Percentiles rank a stretch among this genome's conserved stretches.
Evolutionary conservation across 2,797 vertebrate genomes (phyloP).

Genomic region (Acrossocheilus fasciatus): DNA sequence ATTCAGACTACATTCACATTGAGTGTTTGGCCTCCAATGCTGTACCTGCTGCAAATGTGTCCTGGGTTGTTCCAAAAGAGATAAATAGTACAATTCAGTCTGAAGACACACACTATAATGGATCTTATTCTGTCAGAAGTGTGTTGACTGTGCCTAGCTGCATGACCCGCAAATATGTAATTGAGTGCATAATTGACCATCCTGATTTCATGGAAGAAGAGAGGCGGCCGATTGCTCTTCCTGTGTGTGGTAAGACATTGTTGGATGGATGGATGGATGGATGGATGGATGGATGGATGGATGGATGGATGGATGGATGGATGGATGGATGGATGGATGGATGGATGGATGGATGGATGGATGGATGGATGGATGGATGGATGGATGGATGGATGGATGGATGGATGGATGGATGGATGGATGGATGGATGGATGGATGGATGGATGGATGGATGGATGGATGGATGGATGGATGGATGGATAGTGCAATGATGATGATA

Average conservation of each 20-base stretch:
- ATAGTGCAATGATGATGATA: neutral
- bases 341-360: neutral
- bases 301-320: neutral
- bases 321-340: neutral
- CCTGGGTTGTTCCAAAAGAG: slow-evolving; percentile 75
- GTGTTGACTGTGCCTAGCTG: slow-evolving; percentile 74
- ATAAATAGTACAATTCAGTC: slow-evolving; percentile 67
- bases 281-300: neutral
- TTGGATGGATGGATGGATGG: neutral
- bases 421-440: neutral
- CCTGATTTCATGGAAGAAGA: slow-evolving; percentile 68
- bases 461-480: neutral
- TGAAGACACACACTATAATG: slow-evolving; percentile 72
- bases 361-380: neutral
- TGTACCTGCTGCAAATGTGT: slow-evolving; percentile 74
- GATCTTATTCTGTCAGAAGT: slow-evolving; percentile 72
- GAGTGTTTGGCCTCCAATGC: slow-evolving; percentile 75
- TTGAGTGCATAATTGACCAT: slow-evolving; percentile 76
- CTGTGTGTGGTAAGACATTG: slow-evolving; percentile 72
- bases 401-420: neutral
- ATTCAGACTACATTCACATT: slow-evolving; percentile 65
- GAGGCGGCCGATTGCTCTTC: slow-evolving; percentile 70
- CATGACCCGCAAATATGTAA: slow-evolving; percentile 65
- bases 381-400: neutral
- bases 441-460: neutral